Evolutionary conservation across 2,797 vertebrate species (phyloP).

Genomic region (Amblyraja radiata): DNA sequence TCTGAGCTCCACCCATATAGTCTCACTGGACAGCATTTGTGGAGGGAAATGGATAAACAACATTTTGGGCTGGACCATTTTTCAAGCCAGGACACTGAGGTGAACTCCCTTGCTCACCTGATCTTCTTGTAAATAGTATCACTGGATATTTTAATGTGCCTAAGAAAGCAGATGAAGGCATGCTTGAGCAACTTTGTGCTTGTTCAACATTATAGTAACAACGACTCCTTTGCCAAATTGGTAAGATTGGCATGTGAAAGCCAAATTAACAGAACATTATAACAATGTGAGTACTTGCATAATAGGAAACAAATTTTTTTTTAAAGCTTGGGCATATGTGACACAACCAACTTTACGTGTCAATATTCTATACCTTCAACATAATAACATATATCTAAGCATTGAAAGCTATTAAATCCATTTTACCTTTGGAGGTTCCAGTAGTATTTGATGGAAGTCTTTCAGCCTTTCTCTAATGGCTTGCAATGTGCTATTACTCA

Average conservation of each 20-base stretch:
- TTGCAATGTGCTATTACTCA: constrained; percentile 90
- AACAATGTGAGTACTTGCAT: not conserved
- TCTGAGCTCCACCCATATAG: too few relatives aligned
- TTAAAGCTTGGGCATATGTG: not conserved
- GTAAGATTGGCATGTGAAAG: not conserved
- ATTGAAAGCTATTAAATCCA: constrained; percentile 9
- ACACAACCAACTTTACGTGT: not conserved
- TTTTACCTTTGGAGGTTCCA: constrained; percentile 91
- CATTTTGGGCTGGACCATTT: too few relatives aligned
- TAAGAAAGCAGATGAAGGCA: too few relatives aligned
- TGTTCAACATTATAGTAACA: not conserved
- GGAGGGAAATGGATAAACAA: too few relatives aligned
- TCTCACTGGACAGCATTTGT: too few relatives aligned
- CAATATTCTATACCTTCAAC: not conserved
- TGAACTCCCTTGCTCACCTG: too few relatives aligned
- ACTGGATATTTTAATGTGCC: too few relatives aligned
- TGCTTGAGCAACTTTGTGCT: not conserved
- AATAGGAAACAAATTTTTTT: not conserved
- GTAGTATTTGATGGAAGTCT: constrained; percentile 88
- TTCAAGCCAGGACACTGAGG: too few relatives aligned
- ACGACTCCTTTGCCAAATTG: not conserved
- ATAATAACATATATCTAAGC: not conserved
- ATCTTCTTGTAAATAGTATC: too few relatives aligned
- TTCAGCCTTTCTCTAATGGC: constrained; percentile 85
- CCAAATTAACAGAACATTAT: not conserved